Conservation (phyloP, 2,113 vertebrate species). For the Sinosuthora webbiana region DNA sequence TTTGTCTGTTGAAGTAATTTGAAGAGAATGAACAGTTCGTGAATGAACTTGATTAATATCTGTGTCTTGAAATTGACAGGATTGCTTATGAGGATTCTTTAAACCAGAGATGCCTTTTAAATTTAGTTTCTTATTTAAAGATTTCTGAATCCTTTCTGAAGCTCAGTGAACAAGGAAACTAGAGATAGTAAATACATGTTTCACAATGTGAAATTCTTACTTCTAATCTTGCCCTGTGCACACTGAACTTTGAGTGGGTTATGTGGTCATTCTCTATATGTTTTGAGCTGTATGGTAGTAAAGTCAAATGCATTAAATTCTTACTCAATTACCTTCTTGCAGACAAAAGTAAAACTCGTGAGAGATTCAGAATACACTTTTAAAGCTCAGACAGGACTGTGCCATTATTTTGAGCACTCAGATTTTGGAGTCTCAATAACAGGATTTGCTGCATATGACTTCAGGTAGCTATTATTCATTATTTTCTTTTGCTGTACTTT, state of each 20-base stretch:
- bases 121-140: background rate
- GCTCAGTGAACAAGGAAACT: background rate
- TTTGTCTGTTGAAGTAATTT: background rate
- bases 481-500: conserved; percentile 16
- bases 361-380: conserved; percentile 83
- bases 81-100: background rate
- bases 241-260: background rate
- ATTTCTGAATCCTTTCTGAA: background rate
- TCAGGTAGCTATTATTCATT: conserved; percentile 78
- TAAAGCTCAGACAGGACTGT: conserved; percentile 81
- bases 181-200: background rate
- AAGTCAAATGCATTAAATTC: background rate
- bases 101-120: background rate
- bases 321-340: background rate
- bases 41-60: background rate
- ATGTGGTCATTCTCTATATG: background rate
- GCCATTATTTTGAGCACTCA: conserved; percentile 80
- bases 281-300: background rate
- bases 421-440: conserved; percentile 78
- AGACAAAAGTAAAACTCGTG: conserved; percentile 86
- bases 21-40: background rate
- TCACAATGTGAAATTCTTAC: background rate
- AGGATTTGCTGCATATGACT: conserved; percentile 78
- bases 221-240: background rate
- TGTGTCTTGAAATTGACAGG: background rate